Evolutionary conservation across 2,797 vertebrate species (phyloP).

Genomic region (Chaetodon trifasciatus): DNA sequence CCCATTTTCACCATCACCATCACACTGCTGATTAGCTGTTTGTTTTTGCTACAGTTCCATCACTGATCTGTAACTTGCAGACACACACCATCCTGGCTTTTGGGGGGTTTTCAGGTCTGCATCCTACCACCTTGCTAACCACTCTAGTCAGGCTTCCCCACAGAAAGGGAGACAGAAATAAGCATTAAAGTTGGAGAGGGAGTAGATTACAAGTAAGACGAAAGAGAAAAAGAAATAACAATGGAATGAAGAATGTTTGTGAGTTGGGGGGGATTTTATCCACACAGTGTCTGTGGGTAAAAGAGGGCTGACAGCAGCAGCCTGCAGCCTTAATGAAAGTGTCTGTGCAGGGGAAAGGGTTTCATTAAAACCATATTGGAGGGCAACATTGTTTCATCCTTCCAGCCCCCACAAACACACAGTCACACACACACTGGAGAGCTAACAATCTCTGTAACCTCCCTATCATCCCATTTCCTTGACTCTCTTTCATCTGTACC

Average conservation of each 20-base stretch:
- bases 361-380: slow-evolving; percentile 74
- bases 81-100: too few species aligned
- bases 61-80: too few species aligned
- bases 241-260: slow-evolving; percentile 20
- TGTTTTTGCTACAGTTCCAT: too few species aligned
- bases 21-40: too few species aligned
- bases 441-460: slow-evolving; percentile 55
- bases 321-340: slow-evolving; percentile 68
- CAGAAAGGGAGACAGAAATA: not conserved
- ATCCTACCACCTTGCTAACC: too few species aligned
- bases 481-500: slow-evolving; percentile 54
- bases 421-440: slow-evolving; percentile 35
- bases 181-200: not conserved
- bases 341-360: slow-evolving; percentile 60
- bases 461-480: slow-evolving; percentile 44
- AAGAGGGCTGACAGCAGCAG: slow-evolving; percentile 55
- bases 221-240: slow-evolving; percentile 20
- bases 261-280: slow-evolving; percentile 30
- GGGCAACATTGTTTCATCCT: slow-evolving; percentile 61
- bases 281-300: slow-evolving; percentile 14
- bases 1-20: too few species aligned
- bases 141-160: too few species aligned
- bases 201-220: slow-evolving; percentile 1
- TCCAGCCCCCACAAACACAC: slow-evolving; percentile 37
- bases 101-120: too few species aligned